Evolutionary conservation across 2,113 vertebrate genomes (phyloP), one percentile per base, ranked within the genome.

Genomic region (Pomatorhinus ruficollis): DNA sequence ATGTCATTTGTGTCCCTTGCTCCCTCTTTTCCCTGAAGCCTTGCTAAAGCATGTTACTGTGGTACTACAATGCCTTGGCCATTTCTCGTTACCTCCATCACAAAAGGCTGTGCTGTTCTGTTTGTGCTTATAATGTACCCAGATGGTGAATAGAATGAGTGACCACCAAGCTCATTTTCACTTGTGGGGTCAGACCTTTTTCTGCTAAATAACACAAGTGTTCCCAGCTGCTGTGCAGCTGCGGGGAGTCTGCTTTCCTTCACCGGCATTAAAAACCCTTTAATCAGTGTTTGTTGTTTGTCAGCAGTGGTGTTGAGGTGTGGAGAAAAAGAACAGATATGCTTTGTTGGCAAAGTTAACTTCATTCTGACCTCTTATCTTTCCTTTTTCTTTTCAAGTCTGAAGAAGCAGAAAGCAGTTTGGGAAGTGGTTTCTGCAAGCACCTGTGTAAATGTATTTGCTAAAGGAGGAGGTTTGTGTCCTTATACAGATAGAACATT

Each of bases 391-490:
- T 97, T 97, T 97, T 88, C 37, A 74, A 91, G 94, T 84, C 96
- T 79, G 88, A 92, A 96, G 94, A 91, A 97, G 89, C 59, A 77
- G 91, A 96, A 96, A 96, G 89, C 31, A 79, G 83, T 95, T 87
- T 84, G 59, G 83, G 95, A 97, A 96, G 84, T 93, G 87, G 77
- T 94, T 95, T 93, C 88, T 90, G 57, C 91, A 74, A 96, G 93
- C 98, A 98, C 97, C 98, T 98, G 98, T 98, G 97, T 98, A 97
- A 98, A 97, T 98, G 97, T 90, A 68, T 94, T 89, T 97, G 83
- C 75, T 80, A 11, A 59, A 95, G 90, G 96, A 97, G 90, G 77
- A 86, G 83, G 93, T 96, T 98, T 97, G 83, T 93, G 16, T 84
- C 33, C 15, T 92, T 81, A 47, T 45, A 68, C 66, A 89, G 79